Conservation (phyloP, 2,113 vertebrate genomes). For the Psammodynastes pulverulentus region DNA sequence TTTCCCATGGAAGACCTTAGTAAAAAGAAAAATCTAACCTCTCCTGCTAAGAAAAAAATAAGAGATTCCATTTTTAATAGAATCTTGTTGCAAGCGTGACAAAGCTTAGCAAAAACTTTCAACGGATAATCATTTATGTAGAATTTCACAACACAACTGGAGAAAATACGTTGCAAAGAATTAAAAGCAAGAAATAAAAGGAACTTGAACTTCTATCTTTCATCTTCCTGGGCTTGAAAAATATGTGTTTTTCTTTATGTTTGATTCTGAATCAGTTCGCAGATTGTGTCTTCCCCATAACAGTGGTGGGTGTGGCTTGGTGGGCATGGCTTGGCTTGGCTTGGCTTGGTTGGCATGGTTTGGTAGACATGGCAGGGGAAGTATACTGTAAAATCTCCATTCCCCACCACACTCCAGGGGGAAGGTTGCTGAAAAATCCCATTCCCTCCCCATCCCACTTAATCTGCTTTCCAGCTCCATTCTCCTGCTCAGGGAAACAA, state of each 20-base stretch:
- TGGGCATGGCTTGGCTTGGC: no score
- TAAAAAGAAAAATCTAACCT: conserved; percentile 12
- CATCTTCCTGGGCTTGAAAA: not conserved
- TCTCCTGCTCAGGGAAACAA: no score
- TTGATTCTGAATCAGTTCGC: not conserved
- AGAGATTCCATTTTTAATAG: not conserved
- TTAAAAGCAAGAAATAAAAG: not conserved
- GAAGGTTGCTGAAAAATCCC: no score
- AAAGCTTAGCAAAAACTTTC: not conserved
- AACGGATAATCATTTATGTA: not conserved
- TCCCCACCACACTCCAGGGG: no score
- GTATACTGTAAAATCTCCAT: no score
- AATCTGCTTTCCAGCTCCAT: no score
- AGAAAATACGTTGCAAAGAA: not conserved
- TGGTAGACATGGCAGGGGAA: no score
- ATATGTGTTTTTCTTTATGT: not conserved
- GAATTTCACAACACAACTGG: not conserved
- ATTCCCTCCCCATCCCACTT: no score
- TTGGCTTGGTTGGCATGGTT: no score
- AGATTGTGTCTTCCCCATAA: not conserved
- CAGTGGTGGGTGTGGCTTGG: no score
- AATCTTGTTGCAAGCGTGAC: not conserved
- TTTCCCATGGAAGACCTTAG: not conserved
- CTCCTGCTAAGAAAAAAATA: conserved; percentile 13
- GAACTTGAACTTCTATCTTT: not conserved